A percentile compares a stretch with the other conserved stretches of the same genome.
phyloP scores from a whole-genome alignment of 2,888 invertebrate genomes.

The Terebella lapidaria region DNA sequence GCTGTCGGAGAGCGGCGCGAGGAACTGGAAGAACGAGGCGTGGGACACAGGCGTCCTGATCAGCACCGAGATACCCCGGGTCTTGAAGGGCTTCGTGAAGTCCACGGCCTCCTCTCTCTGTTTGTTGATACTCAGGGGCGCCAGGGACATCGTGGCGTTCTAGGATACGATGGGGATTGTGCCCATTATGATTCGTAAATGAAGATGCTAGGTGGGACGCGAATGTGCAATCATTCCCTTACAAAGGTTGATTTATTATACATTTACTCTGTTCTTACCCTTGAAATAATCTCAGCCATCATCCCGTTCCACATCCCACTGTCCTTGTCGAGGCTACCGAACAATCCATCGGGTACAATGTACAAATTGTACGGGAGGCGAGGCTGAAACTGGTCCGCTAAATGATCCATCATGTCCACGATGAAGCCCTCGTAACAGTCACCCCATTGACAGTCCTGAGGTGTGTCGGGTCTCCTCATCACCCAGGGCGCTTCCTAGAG shows the following conservation, averaged over 20 bases:
- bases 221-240: too few species aligned
- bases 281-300: conserved; percentile 44
- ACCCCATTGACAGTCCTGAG: conserved; percentile 31
- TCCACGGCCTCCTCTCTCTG: conserved; percentile 44
- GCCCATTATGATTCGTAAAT: not conserved
- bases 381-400: conserved; percentile 32
- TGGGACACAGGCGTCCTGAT: conserved; percentile 39
- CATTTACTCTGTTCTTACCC: too few species aligned
- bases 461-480: conserved; percentile 34
- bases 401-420: conserved; percentile 40
- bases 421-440: conserved; percentile 43
- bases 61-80: conserved; percentile 43
- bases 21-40: conserved; percentile 46
- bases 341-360: conserved; percentile 43
- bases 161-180: conserved; percentile 26
- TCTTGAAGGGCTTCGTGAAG: conserved; percentile 51
- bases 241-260: too few species aligned
- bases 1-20: conserved; percentile 45
- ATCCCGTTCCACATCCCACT: conserved; percentile 47
- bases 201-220: not conserved
- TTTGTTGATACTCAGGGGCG: conserved; percentile 45
- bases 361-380: conserved; percentile 41
- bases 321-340: conserved; percentile 32
- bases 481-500: conserved; percentile 43
- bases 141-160: conserved; percentile 49